A percentile compares a stretch with the other conserved stretches of the same genome.
These are phyloP conservation scores for Cheilosia vulpina DNA, from an alignment of 2,888 invertebrate species.

Conservation along the genomic window DNA sequence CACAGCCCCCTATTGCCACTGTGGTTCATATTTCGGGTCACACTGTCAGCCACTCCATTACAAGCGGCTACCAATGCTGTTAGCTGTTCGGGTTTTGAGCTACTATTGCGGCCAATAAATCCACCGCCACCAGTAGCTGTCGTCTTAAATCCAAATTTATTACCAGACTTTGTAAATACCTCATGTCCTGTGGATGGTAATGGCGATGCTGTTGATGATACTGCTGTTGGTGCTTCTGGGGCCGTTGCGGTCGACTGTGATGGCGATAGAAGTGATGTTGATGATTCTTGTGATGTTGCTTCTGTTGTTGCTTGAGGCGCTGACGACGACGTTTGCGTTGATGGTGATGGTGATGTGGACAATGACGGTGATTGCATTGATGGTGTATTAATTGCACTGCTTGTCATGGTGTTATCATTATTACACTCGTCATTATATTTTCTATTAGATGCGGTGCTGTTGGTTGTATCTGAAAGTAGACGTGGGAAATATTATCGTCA, in stretches of 20 bases:
- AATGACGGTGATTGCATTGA: constrained; percentile 72
- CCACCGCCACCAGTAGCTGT: constrained; percentile 77
- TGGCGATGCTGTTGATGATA: constrained; percentile 38
- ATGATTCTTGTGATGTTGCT: constrained; percentile 58
- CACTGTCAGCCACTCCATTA: constrained; percentile 59
- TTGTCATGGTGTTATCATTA: constrained; percentile 74
- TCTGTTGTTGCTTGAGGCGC: constrained; percentile 59
- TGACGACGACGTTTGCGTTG: constrained; percentile 38
- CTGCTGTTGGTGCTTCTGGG: constrained; percentile 44
- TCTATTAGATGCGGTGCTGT: constrained; percentile 54
- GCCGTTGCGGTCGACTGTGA: constrained; percentile 69
- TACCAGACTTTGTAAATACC: constrained; percentile 62
- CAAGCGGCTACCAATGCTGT: constrained; percentile 38
- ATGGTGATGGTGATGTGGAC: constrained; percentile 66
- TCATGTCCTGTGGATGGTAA: constrained; percentile 62
- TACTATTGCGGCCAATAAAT: constrained; percentile 74
- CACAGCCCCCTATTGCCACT: constrained; percentile 53
- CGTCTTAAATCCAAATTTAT: constrained; percentile 77
- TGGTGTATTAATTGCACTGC: constrained; percentile 72
- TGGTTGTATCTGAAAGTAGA: constrained; percentile 65
- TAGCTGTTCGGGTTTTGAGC: constrained; percentile 25
- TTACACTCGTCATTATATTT: constrained; percentile 72
- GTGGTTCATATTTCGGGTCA: constrained; percentile 62
- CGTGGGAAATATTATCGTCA: constrained; percentile 57
- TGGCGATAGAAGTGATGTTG: constrained; percentile 53